Evolutionary conservation across 1,140 invertebrate genomes (phyloP).

Genomic region (Orchesella cincta): DNA sequence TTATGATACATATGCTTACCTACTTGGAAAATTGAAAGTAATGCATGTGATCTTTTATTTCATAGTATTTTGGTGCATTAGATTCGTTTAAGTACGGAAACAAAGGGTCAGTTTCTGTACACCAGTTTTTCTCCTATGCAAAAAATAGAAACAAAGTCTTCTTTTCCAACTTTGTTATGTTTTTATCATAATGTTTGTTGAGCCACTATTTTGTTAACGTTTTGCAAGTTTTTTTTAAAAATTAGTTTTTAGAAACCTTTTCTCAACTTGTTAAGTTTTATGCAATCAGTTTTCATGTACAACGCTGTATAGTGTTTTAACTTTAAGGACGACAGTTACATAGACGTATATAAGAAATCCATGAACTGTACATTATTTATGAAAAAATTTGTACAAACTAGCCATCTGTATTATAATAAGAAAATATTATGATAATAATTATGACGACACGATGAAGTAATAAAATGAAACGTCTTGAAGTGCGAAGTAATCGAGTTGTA

Average conservation of each 20-base stretch:
- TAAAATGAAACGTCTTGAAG: not conserved
- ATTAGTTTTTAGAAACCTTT: not conserved
- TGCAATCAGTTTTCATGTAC: slow-evolving; percentile 15
- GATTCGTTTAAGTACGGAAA: no score
- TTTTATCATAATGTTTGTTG: not conserved
- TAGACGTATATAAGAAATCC: not conserved
- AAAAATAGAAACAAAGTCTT: no score
- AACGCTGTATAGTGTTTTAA: not conserved
- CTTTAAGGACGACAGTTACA: no score
- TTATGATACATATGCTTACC: no score
- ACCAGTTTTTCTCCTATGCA: no score
- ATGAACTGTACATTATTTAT: slow-evolving; percentile 17
- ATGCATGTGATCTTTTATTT: no score
- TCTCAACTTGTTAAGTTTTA: not conserved
- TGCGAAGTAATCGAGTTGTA: not conserved
- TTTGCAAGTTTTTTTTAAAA: not conserved
- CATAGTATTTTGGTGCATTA: no score
- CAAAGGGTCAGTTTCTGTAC: no score
- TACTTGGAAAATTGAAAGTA: no score
- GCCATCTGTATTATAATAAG: not conserved
- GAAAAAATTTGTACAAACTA: slow-evolving; percentile 15
- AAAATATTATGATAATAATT: not conserved
- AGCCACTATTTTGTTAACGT: not conserved
- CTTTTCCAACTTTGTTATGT: no score
- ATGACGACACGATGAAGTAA: slow-evolving; percentile 5